These are phyloP conservation scores for Drosophila nigritarsus DNA, from an alignment of 2,888 invertebrate genomes.

Conservation along the genomic window DNA sequence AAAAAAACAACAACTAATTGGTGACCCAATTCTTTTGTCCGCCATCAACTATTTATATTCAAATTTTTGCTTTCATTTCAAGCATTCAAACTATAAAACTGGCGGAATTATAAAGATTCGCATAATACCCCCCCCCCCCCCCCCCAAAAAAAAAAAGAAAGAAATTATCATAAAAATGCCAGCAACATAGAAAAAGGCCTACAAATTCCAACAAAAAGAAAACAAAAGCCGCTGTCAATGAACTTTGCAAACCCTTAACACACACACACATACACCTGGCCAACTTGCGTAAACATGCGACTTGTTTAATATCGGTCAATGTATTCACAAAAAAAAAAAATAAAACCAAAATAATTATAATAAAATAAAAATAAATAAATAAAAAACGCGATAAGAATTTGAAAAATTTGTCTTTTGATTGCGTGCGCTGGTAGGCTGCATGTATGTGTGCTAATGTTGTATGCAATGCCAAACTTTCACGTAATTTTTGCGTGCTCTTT, in stretches of 20 bases:
- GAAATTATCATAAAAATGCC: constrained; percentile 4
- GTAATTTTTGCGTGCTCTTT: constrained; percentile 68
- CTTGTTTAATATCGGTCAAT: constrained; percentile 82
- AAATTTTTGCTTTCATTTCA: constrained; percentile 58
- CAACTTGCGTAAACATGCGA: constrained; percentile 55
- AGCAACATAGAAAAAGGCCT: constrained; percentile 36
- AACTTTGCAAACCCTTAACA: constrained; percentile 71
- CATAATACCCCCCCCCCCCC: no score
- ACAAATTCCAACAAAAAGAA: constrained; percentile 28
- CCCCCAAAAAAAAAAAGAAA: constrained; percentile 3
- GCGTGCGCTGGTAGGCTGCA: constrained; percentile 46
- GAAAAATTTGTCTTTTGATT: constrained; percentile 74
- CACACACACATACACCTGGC: constrained; percentile 7
- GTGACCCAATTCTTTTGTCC: constrained; percentile 72
- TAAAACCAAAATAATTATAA: constrained; percentile 19
- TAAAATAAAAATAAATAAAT: constrained; percentile 21
- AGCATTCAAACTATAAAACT: constrained; percentile 24
- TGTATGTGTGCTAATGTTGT: constrained; percentile 31
- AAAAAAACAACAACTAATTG: constrained; percentile 49
- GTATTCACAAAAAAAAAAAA: constrained; percentile 59
- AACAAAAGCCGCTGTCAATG: constrained; percentile 64
- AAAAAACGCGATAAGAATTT: constrained; percentile 80
- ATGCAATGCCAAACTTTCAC: constrained; percentile 81
- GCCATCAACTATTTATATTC: constrained; percentile 59
- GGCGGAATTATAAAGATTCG: constrained; percentile 10